Base-by-base conservation (phyloP, 1,140 invertebrate species). In the Nilaparvata lugens region DNA sequence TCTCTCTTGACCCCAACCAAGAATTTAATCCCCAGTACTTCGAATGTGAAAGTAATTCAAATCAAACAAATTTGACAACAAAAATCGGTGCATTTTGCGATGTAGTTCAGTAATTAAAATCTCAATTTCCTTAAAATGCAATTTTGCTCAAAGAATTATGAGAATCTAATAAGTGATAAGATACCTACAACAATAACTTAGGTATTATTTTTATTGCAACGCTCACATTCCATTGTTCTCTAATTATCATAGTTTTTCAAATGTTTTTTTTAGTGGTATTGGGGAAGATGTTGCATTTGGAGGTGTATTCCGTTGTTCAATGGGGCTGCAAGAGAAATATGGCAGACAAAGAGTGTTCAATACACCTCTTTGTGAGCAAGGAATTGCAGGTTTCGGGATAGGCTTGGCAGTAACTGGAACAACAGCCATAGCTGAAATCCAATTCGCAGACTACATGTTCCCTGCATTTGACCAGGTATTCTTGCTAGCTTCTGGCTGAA, bases 371-470 rank as follows among this genome's bases (percentile, higher is more conserved):
- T 96, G 91, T 76, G 97, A 99, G 73, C 97, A 99, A 76, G 97
- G 97, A 9, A 99, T 99, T 66, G 94, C 87, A 6, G 96, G 95
- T 0, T 98, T 99, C 78, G 97, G 89, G 0, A 98, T 99, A 64
- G 97, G 97, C 11, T 74, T 94, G 18, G 96, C 97, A 0, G 87
- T 84, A 5, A 79, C 82, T 1, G 97, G 96, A 11, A 79, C 88
- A 0, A 98, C 93, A 2, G 91, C 95, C 0, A 95, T 99, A 63
- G 96, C 95, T 16, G 97, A 99, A 80, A 98, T 99, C 70, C 97
- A 99, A 76, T 99, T 99, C 81, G 95, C 94, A 6, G 97, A 99
- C 78, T 99, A 99, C 69, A 99, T 99, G 65, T 98, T 92, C 73
- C 97, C 97, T 16, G 97, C 95, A 1, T 98, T 99, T 78, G 97